Percentiles rank a stretch among this genome's conserved stretches.
Conservation (phyloP, 2,888 invertebrate genomes). For the Drosophila pseudotakahashii region DNA sequence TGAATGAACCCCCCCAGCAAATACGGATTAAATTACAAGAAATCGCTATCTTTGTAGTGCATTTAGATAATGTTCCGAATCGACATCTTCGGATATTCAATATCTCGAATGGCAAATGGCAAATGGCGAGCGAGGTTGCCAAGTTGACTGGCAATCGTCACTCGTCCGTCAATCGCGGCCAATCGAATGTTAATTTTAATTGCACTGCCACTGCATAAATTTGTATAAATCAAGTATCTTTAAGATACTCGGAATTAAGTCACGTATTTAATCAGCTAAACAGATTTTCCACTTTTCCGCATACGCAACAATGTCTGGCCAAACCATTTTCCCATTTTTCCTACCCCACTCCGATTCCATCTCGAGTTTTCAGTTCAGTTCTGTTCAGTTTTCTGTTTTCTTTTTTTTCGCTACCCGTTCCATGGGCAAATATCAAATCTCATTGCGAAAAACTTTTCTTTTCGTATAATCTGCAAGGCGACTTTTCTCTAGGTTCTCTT, state of each 20-base stretch:
- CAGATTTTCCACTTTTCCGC: constrained; percentile 40
- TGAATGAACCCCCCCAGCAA: neutral
- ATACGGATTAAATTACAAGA: neutral
- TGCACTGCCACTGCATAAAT: constrained; percentile 41
- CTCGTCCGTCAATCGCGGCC: constrained; percentile 11
- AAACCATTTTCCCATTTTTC: constrained; percentile 22
- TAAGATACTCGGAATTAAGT: constrained; percentile 76
- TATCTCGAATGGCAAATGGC: constrained; percentile 9
- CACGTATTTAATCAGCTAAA: constrained; percentile 84
- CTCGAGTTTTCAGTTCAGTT: constrained; percentile 12
- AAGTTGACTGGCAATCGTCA: constrained; percentile 8
- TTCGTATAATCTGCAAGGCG: constrained; percentile 36
- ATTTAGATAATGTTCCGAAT: neutral
- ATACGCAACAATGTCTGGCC: constrained; percentile 32
- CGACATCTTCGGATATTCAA: neutral
- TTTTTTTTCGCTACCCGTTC: neutral
- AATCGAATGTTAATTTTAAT: constrained; percentile 37
- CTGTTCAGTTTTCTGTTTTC: neutral
- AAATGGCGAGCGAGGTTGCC: constrained; percentile 12
- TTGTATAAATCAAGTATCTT: constrained; percentile 29
- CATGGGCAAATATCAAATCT: constrained; percentile 42
- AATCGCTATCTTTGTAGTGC: neutral
- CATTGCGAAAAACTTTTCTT: constrained; percentile 41
- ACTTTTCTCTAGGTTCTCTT: constrained; percentile 18
- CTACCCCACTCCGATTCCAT: constrained; percentile 25